Base-by-base conservation (phyloP, 2,888 invertebrate species). In the Lasioglossum marginatum region DNA sequence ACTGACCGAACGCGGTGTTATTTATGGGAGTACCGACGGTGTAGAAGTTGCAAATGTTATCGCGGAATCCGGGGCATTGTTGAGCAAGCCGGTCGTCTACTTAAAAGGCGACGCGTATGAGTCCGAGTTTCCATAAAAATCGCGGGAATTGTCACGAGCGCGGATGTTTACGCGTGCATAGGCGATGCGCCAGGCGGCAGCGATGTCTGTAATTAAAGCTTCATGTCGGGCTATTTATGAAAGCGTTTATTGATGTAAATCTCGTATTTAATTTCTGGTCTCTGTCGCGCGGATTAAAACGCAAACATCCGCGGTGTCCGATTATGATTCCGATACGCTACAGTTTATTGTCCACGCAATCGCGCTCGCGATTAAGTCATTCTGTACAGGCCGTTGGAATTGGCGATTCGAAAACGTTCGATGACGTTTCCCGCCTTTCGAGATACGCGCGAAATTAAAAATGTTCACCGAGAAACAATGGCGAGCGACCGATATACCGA, bases 341-440 rank as follows among this genome's bases (percentile, higher is more conserved):
- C 72, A 10, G 37, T 40, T 43, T 31, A 45, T 16, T 34, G 27
- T 45, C 0, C 43, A 31, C 52, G n/a, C 14, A 66, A 72, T 76
- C 16, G 45, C 23, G 16, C 8, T 40, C 60, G 48, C 60, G 66
- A 81, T 68, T 75, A 66, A 79, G 66, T 71, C 75, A 68, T 1
- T 45, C n/a, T 3, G 10, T 4, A 57, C 34, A 27, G 48, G 31
- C 8, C 63, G 34, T 16, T 73, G 23, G 12, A 66, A 31, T 40
- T 40, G 40, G 40, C 43, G 74, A 77, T 83, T 80, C 71, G 37
- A 77, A 43, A 82, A 63, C 31, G 63, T 63, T 34, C 19, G 14
- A 14, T 5, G 5, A 37, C 40, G 70, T n/a, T 40, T n/a, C 1
- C 14, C 12, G 12, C 37, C 10, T 40, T 0, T 2, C 14, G 5